A percentile compares a stretch with the other conserved stretches of the same genome.
Conservation (phyloP, 2,888 invertebrate genomes). For the Carpatolechia fugitivella region DNA sequence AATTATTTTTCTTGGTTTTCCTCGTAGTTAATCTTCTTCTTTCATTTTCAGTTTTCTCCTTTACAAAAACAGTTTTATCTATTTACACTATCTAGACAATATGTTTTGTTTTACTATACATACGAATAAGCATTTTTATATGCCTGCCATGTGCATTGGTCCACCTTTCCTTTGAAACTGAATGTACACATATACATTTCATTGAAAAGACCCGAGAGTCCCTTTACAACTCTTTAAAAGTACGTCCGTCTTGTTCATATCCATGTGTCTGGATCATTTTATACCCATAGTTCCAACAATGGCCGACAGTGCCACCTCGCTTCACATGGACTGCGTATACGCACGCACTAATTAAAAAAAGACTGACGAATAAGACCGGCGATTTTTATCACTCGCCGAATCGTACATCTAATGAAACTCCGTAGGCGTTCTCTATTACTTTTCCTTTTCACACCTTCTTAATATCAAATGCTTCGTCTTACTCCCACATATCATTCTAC, state of each 20-base stretch:
- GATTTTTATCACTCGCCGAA: conserved; percentile 77
- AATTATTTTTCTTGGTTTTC: too few species aligned
- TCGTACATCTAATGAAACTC: conserved; percentile 65
- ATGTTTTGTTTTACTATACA: too few species aligned
- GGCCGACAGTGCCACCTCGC: conserved; percentile 56
- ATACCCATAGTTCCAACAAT: conserved; percentile 68
- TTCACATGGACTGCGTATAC: conserved; percentile 76
- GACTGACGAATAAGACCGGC: conserved; percentile 76
- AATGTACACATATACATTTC: neutral
- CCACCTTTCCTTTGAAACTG: neutral
- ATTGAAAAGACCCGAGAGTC: neutral
- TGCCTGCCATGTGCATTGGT: neutral
- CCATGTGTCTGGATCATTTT: conserved; percentile 53
- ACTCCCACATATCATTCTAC: conserved; percentile 41
- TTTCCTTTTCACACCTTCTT: conserved; percentile 52
- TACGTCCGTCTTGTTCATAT: conserved; percentile 53
- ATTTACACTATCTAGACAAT: too few species aligned
- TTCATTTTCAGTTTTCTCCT: too few species aligned
- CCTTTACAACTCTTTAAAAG: conserved; percentile 12
- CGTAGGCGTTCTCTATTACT: conserved; percentile 67
- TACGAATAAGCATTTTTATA: neutral
- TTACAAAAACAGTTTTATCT: too few species aligned
- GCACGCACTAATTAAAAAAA: conserved; percentile 77
- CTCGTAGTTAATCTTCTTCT: too few species aligned
- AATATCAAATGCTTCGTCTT: conserved; percentile 41